Base-by-base conservation (phyloP, 2,888 invertebrate genomes). In the Agonum fuliginosum region DNA sequence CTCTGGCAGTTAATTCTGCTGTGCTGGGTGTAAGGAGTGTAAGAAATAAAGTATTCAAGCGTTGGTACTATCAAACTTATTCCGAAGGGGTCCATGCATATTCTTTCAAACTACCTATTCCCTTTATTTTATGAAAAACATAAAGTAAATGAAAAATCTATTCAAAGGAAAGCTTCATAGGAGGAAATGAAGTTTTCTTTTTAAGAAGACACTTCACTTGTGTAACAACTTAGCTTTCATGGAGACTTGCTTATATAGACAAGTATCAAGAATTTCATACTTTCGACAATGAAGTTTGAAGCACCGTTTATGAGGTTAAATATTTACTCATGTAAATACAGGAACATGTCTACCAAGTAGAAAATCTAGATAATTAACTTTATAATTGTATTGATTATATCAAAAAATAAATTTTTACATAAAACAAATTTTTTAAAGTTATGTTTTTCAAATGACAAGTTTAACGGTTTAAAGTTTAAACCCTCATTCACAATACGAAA, bases 41-140 rank as follows among this genome's bases (percentile, higher is more conserved):
- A 62, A 58, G 30, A 62, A 17, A 62, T 62, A 14, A 62, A 62
- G 30, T 30, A 30, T 62, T 62, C 58, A 62, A n/a, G 30, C 58
- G 34, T 30, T n/a, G n/a, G n/a, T n/a, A n/a, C n/a, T n/a, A 14
- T 30, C 6, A 17, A 30, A 27, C 17, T 62, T 62, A 62, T 62
- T 58, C 10, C 12, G 2, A 46, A 14, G 6, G 34, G 58, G 54
- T 22, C 12, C 24, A 10, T 24, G 8, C 17, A 30, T 12, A 30
- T 62, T 62, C 17, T 62, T 62, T 10, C 27, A 62, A 54, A 62
- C 58, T 54, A 22, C 22, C 37, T 10, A 37, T n/a, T n/a, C n/a
- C n/a, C 37, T 4, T n/a, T 6, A 54, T 54, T 54, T 22, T 54
- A 2, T 43, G n/a, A 12, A 54, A 24, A 24, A 54, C 17, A 62